phyloP scores from a whole-genome alignment of 2,113 vertebrate species.

The Illadopsis cleaveri region DNA sequence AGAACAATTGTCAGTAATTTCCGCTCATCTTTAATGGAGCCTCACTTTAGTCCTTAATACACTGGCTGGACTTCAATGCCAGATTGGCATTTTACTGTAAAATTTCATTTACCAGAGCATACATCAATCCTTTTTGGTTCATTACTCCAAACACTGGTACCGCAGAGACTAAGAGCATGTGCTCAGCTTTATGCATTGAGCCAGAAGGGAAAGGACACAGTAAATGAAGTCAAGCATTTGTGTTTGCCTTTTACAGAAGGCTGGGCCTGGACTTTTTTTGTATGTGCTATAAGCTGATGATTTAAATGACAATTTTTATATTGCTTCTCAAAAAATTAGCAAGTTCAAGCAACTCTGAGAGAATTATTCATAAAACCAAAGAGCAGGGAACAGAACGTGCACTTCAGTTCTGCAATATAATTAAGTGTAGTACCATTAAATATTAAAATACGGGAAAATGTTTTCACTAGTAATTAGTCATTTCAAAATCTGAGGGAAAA shows the following conservation, averaged over 20 bases:
- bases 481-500: conserved; percentile 20
- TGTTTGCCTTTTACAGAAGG: neutral
- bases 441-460: conserved; percentile 51
- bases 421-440: conserved; percentile 37
- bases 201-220: neutral
- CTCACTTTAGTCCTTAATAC: neutral
- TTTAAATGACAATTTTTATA: neutral
- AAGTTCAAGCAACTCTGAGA: neutral
- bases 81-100: neutral
- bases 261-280: neutral
- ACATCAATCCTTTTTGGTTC: neutral
- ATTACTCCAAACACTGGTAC: neutral
- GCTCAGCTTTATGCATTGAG: neutral
- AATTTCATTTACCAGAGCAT: neutral
- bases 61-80: neutral
- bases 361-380: conserved; percentile 32
- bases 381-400: neutral
- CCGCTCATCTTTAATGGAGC: neutral
- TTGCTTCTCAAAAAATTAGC: neutral
- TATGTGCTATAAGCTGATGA: neutral
- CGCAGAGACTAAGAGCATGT: neutral
- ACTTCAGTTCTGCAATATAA: conserved; percentile 9
- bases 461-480: conserved; percentile 37
- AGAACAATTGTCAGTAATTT: neutral
- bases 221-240: neutral